Evolutionary conservation across 2,113 vertebrate species (phyloP).

Genomic region (Phainopepla nitens): DNA sequence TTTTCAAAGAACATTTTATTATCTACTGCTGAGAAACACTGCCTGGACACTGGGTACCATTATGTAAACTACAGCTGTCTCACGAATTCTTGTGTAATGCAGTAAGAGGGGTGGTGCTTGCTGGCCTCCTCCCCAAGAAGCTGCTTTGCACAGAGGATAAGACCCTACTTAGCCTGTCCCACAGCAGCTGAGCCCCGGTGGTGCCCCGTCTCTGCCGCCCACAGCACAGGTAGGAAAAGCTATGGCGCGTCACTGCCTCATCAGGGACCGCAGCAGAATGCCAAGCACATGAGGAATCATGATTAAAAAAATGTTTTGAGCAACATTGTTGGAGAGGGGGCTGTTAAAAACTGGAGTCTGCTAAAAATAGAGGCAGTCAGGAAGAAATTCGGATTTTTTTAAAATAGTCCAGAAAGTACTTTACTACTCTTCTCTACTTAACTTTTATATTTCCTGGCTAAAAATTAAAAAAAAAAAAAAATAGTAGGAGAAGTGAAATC

Average conservation of each 20-base stretch:
- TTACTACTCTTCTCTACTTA: background rate
- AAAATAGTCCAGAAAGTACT: background rate
- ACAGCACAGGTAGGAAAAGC: background rate
- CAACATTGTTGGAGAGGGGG: background rate
- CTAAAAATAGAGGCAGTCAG: background rate
- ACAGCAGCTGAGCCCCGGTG: fast-evolving
- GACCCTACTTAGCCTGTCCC: background rate
- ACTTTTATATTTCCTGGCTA: background rate
- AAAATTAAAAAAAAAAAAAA: background rate
- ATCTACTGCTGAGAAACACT: background rate
- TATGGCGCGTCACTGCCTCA: fast-evolving
- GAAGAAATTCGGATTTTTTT: background rate
- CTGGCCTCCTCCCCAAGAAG: background rate
- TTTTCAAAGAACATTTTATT: background rate
- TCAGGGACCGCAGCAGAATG: background rate
- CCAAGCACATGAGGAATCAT: background rate
- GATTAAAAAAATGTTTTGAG: background rate
- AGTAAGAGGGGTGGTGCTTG: background rate
- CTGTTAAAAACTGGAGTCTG: background rate
- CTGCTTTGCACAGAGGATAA: background rate
- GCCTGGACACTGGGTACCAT: background rate
- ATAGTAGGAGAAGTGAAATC: background rate
- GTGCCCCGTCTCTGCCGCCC: background rate
- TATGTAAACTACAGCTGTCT: conserved; percentile 1
- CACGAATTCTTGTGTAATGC: background rate